Evolutionary conservation across 2,797 vertebrate species (phyloP), one percentile per base, ranked within the genome.

Genomic region (Chelon auratus): DNA sequence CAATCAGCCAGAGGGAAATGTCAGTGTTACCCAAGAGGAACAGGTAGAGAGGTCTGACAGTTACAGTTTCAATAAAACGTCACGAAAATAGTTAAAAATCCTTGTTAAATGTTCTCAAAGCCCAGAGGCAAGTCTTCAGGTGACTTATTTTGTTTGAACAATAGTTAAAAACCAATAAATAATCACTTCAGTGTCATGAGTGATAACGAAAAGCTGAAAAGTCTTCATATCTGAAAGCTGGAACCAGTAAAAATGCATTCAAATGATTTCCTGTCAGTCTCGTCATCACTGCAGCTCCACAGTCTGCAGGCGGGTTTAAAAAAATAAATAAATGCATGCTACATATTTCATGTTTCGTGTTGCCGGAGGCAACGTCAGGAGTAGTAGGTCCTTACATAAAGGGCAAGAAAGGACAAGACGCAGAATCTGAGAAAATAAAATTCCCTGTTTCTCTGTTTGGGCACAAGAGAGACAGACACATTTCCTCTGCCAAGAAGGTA

Each of bases 351-450:
- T 36, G 26, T 26, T 62, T 71, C 0, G 36, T 9, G 22, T 17
- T 24, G 73, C 85, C 75, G 40, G 2, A 88, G 84, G 87, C 56
- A 9, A 33, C 24, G 13, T 18, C 6, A 36, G 39, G 2, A 43
- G 42, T n/a, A 20, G 6, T 53, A 14, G n/a, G 33, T 22, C 45
- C 65, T 17, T 62, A n/a, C 56, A 79, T 36, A 50, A 36, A 48
- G 53, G 77, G 66, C 84, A 85, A 57, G 89, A 43, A 72, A 77
- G 80, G 78, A 88, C 85, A 84, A 13, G 78, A 83, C 39, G 62
- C 14, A 13, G n/a, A 0, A 12, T 24, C 24, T 18, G 14, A 26
- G 22, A 10, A 9, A 20, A 39, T 68, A 4, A 69, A 53, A 58
- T 74, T 26, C 61, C 70, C 55, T 26, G 7, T n/a, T n/a, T n/a